Percentiles rank a stretch among this genome's conserved stretches.
phyloP scores from a whole-genome alignment of 2,888 invertebrate species.

The Dromius quadrimaculatus region DNA sequence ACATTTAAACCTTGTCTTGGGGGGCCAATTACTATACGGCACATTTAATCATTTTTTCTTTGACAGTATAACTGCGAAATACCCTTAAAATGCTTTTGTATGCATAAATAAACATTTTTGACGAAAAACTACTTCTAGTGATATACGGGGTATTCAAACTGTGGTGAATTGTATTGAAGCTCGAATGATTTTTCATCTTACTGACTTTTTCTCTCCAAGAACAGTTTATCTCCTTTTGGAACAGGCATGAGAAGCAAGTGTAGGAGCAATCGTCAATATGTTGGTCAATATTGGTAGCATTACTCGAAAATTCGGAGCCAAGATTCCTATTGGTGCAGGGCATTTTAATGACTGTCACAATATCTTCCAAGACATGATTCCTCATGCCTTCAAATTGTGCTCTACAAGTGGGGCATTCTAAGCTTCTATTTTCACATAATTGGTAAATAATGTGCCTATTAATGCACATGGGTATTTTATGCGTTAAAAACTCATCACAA shows the following conservation, averaged over 20 bases:
- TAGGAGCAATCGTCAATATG: constrained; percentile 8
- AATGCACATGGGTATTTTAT: constrained; percentile 11
- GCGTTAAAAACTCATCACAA: constrained; percentile 17
- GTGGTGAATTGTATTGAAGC: not conserved
- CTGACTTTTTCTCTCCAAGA: not conserved
- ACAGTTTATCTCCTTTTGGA: not conserved
- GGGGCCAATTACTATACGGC: constrained; percentile 11
- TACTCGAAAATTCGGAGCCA: not conserved
- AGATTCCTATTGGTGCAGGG: constrained; percentile 1
- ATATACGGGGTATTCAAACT: not conserved
- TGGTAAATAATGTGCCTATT: constrained; percentile 27
- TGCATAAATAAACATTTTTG: not conserved
- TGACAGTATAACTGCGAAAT: not conserved
- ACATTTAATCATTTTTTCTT: not conserved
- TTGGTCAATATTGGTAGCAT: not conserved
- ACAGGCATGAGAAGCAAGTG: not conserved
- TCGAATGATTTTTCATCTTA: constrained; percentile 8
- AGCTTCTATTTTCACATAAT: constrained; percentile 7
- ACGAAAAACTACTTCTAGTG: not conserved
- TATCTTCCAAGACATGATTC: constrained; percentile 24
- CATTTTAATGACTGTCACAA: not conserved
- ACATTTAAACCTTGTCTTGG: not conserved
- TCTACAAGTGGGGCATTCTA: constrained; percentile 21
- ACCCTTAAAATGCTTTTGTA: constrained; percentile 13
- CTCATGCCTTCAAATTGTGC: not conserved